phyloP scores from a whole-genome alignment of 2,797 vertebrate species.

The Poecilia picta region DNA sequence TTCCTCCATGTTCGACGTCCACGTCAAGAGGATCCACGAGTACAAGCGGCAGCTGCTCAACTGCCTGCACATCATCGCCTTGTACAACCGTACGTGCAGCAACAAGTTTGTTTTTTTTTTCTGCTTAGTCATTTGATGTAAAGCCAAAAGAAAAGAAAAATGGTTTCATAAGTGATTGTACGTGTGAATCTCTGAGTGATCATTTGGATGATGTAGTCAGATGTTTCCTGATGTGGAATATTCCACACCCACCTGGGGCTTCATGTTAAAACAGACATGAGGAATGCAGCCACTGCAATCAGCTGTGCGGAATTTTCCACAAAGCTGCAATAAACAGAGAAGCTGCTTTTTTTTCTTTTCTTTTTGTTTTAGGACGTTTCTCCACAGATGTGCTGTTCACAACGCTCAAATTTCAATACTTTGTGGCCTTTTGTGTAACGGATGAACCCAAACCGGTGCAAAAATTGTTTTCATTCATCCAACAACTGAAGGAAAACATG shows the following conservation, averaged over 20 bases:
- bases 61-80: conserved; percentile 91
- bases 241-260: background rate
- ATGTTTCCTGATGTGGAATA: conserved; percentile 11
- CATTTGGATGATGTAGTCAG: conserved; percentile 17
- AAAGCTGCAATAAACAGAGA: background rate
- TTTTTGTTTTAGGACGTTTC: background rate
- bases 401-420: background rate
- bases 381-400: background rate
- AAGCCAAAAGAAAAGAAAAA: background rate
- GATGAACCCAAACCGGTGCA: background rate
- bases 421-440: background rate
- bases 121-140: background rate
- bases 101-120: too few relatives aligned
- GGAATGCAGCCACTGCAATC: background rate
- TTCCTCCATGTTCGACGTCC: conserved; percentile 95
- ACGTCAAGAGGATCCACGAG: conserved; percentile 97
- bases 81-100: conserved; percentile 94
- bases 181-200: background rate
- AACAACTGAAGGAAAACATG: background rate
- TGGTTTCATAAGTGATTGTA: background rate
- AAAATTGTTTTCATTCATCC: background rate
- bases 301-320: conserved; percentile 22
- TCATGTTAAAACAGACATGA: conserved; percentile 35
- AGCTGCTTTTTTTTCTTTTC: background rate
- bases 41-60: conserved; percentile 97